Evolutionary conservation across 2,888 invertebrate genomes (phyloP).

Genomic region (Eupithecia subumbrata): DNA sequence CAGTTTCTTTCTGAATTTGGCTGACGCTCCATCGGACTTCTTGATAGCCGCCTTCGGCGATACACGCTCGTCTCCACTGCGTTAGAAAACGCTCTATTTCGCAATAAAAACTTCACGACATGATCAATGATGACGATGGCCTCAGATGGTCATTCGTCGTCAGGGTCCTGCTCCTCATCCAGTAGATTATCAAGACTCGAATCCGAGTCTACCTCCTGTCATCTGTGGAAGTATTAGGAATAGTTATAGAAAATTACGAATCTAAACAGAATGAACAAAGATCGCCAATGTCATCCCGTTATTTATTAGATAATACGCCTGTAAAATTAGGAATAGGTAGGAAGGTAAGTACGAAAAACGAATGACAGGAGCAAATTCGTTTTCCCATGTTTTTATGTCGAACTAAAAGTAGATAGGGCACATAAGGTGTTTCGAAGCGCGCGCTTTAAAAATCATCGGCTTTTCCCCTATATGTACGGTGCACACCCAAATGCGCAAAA

Average conservation of each 20-base stretch:
- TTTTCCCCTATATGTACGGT: too few species aligned
- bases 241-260: not conserved
- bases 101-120: conserved; percentile 17
- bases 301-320: too few species aligned
- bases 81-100: conserved; percentile 4
- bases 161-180: conserved; percentile 69
- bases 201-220: conserved; percentile 82
- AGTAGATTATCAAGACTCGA: conserved; percentile 81
- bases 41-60: not conserved
- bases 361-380: too few species aligned
- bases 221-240: conserved; percentile 58
- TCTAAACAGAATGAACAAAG: not conserved
- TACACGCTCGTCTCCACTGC: not conserved
- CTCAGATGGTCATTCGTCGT: conserved; percentile 69
- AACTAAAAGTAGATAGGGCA: too few species aligned
- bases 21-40: not conserved
- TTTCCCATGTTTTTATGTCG: too few species aligned
- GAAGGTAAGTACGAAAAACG: too few species aligned
- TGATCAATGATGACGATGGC: conserved; percentile 64
- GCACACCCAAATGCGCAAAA: too few species aligned
- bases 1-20: not conserved
- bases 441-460: too few species aligned
- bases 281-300: too few species aligned
- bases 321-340: too few species aligned
- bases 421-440: too few species aligned